phyloP scores from a whole-genome alignment of 2,888 invertebrate species.

The Sericinus montela region DNA sequence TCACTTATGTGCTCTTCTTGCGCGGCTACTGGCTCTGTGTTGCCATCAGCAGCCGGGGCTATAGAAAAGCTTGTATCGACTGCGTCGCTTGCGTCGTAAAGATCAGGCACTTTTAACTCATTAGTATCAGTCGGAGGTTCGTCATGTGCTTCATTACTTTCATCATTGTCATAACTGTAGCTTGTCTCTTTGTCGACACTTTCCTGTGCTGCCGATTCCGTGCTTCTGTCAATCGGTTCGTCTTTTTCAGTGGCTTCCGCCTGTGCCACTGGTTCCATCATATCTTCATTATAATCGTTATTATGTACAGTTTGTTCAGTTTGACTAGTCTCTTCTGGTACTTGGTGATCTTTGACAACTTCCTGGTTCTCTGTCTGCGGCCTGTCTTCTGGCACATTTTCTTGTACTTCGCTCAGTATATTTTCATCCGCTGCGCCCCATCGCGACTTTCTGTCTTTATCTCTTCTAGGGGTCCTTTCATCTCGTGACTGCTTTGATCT shows the following conservation, averaged over 20 bases:
- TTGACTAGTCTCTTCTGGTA: slow-evolving; percentile 4
- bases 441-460: slow-evolving; percentile 64
- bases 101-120: slow-evolving; percentile 19
- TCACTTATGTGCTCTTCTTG: slow-evolving; percentile 2
- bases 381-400: slow-evolving; percentile 3
- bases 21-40: not conserved
- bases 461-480: slow-evolving; percentile 39
- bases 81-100: slow-evolving; percentile 51
- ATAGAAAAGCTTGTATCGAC: slow-evolving; percentile 52
- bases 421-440: slow-evolving; percentile 64
- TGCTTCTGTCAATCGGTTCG: not conserved
- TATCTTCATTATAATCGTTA: slow-evolving; percentile 8
- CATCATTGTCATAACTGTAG: not conserved
- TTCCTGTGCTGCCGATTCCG: not conserved
- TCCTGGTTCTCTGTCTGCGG: not conserved
- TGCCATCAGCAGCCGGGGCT: slow-evolving; percentile 5
- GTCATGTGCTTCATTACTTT: not conserved
- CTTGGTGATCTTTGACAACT: not conserved
- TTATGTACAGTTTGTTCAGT: not conserved
- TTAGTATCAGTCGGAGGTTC: not conserved
- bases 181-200: slow-evolving; percentile 3
- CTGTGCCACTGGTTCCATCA: not conserved
- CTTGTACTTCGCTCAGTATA: slow-evolving; percentile 9
- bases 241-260: not conserved
- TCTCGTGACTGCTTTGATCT: slow-evolving; percentile 28